Percentiles rank a stretch among this genome's conserved stretches.
phyloP scores from a whole-genome alignment of 2,888 invertebrate species.

The Sesia bembeciformis region DNA sequence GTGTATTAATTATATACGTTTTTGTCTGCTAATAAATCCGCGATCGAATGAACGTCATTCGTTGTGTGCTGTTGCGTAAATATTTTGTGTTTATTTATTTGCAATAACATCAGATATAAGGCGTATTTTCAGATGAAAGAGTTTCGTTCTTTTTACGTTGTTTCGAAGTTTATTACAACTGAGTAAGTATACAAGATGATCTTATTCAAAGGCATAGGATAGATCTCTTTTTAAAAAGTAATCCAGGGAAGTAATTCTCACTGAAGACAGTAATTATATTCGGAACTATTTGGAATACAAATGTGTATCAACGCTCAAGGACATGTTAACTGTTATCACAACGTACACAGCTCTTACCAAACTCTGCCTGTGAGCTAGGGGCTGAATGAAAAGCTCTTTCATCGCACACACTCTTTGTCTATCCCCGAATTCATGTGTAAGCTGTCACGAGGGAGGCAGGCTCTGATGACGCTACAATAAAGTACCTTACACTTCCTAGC shows the following conservation, averaged over 20 bases:
- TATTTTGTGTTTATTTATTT: neutral
- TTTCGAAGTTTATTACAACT: no score
- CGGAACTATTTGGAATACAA: neutral
- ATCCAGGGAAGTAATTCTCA: no score
- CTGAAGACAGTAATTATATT: no score
- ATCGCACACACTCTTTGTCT: constrained; percentile 49
- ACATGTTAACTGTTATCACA: constrained; percentile 42
- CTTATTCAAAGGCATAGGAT: no score
- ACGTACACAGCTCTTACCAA: constrained; percentile 29
- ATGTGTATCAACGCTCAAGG: constrained; percentile 12
- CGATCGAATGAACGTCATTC: no score
- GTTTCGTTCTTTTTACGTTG: no score
- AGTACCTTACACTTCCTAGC: constrained; percentile 36
- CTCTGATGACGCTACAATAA: constrained; percentile 41
- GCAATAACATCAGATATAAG: neutral
- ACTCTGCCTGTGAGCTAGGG: constrained; percentile 22
- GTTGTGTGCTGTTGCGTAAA: neutral
- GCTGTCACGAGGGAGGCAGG: constrained; percentile 35
- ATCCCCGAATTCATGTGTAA: constrained; percentile 52
- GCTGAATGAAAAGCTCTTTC: constrained; percentile 49
- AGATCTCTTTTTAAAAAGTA: no score
- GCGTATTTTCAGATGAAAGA: no score
- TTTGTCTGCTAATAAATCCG: no score
- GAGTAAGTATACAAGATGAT: no score
- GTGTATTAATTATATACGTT: no score